A percentile compares a stretch with the other conserved stretches of the same genome.
Conservation (phyloP, 2,113 vertebrate species). For the Gorsachius goisagi region DNA sequence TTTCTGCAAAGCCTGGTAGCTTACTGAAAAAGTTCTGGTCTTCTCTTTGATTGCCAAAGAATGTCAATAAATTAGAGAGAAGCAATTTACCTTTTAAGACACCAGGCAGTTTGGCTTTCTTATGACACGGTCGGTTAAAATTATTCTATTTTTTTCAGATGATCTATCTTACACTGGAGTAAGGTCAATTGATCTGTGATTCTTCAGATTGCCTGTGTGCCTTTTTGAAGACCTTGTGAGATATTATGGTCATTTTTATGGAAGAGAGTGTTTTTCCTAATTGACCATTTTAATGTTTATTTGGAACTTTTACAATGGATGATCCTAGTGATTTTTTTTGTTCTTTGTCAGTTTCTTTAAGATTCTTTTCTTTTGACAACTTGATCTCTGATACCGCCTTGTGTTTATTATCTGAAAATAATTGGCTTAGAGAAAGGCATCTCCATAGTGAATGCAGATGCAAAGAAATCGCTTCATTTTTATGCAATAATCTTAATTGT, state of each 20-base stretch:
- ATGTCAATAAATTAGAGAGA: neutral
- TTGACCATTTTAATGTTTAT: neutral
- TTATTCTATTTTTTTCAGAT: neutral
- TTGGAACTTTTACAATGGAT: slow-evolving; percentile 7
- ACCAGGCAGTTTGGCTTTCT: neutral
- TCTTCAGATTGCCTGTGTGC: neutral
- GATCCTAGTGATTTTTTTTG: neutral
- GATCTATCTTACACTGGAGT: neutral
- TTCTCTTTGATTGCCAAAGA: neutral
- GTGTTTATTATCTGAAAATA: slow-evolving; percentile 63
- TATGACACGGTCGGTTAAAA: neutral
- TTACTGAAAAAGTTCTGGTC: neutral
- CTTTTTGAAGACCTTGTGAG: neutral
- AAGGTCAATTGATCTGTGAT: neutral
- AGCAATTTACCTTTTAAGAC: neutral
- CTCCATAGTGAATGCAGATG: slow-evolving; percentile 54
- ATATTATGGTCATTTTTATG: neutral
- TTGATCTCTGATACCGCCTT: slow-evolving; percentile 42
- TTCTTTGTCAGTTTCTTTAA: neutral
- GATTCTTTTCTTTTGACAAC: slow-evolving; percentile 35
- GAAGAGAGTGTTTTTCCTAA: neutral
- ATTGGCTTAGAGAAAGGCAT: slow-evolving; percentile 42
- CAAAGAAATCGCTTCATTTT: slow-evolving; percentile 59
- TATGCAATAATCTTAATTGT: slow-evolving; percentile 63
- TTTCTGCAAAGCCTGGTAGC: neutral